phyloP scores from a whole-genome alignment of 2,797 vertebrate species.

The Pangasius krempfi region DNA sequence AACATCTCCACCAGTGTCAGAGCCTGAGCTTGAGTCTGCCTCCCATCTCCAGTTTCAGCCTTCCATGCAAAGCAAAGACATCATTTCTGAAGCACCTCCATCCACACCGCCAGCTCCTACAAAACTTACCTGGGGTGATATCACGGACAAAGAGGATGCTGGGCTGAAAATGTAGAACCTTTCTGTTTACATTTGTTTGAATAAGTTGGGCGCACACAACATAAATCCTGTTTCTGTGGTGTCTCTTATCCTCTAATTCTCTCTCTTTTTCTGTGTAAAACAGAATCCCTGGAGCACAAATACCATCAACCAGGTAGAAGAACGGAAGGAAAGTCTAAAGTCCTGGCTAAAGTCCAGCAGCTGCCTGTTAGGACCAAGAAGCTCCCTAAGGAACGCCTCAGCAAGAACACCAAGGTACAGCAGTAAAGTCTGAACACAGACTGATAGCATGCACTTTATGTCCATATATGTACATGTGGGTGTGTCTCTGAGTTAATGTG shows the following conservation, averaged over 20 bases:
- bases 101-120: background rate
- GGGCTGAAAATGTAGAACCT: background rate
- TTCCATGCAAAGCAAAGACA: too few species aligned
- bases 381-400: background rate
- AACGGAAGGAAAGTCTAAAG: too few species aligned
- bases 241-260: background rate
- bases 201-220: background rate
- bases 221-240: background rate
- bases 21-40: too few species aligned
- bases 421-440: background rate
- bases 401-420: background rate
- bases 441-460: background rate
- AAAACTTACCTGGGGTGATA: too few species aligned
- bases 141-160: background rate
- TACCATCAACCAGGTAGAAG: background rate
- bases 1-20: too few species aligned
- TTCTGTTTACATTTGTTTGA: background rate
- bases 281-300: background rate
- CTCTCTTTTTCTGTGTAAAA: background rate
- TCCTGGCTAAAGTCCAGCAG: background rate
- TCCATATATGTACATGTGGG: background rate
- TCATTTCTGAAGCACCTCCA: background rate
- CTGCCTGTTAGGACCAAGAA: background rate
- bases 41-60: background rate
- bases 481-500: too few species aligned